Base-by-base conservation (phyloP, 1,140 invertebrate genomes). In the Chlorops oryzae region DNA sequence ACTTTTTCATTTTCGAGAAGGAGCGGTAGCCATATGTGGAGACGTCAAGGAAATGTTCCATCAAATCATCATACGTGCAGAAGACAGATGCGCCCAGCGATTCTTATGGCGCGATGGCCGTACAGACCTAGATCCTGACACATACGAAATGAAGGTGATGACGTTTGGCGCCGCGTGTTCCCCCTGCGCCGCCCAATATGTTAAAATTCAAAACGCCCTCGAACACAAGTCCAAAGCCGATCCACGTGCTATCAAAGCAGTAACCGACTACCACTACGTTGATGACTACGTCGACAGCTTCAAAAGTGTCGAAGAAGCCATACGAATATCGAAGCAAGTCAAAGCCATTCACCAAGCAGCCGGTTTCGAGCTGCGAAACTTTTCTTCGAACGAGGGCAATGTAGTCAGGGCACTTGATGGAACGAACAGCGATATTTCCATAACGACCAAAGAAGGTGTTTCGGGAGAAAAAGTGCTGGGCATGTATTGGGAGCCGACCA, bases 31-130 rank as follows among this genome's bases (percentile, higher is more conserved):
- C 25, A 24, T 70, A n/a, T 55, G 47, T 17, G 51, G 57, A 7
- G 68, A 70, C 44, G 59, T 67, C 24, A 44, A 21, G 2, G 57
- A 58, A 34, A 62, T 63, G 56, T 69, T 61, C 40, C 48, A 61
- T 10, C 58, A 57, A 28, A 53, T 63, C 13, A 22, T n/a, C 12
- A 54, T 66, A 12, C 25, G 52, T 37, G 5, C 41, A 9, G 48
- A 58, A 28, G 54, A 63, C 35, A 28, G 32, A 37, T 1, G 20
- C 59, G 34, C 48, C 35, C 46, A 58, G 46, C 18, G 60, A 50
- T 45, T 47, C 32, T 32, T 43, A 45, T 63, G 42, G 41, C 24
- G 32, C n/a, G 24, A 39, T 39, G 42, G 46, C 3, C n/a, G n/a
- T n/a, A n/a, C n/a, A n/a, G n/a, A n/a, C n/a, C n/a, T n/a, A n/a